phyloP scores from a whole-genome alignment of 2,797 vertebrate species.

The Pseudochaenichthys georgianus region DNA sequence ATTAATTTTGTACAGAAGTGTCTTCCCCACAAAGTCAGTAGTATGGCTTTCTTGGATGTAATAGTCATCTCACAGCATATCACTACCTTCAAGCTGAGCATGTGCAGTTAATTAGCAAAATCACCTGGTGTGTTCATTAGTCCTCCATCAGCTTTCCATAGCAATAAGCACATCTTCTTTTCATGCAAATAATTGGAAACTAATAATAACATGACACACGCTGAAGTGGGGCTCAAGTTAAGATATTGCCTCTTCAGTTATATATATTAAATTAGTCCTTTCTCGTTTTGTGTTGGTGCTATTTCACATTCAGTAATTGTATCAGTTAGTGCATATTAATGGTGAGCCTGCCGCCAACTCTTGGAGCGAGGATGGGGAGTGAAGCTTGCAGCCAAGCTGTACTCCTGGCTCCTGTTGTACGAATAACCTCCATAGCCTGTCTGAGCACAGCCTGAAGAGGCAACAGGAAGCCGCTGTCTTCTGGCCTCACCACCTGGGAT shows the following conservation, averaged over 20 bases:
- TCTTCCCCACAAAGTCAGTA: slow-evolving; percentile 18
- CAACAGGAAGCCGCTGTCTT: slow-evolving; percentile 31
- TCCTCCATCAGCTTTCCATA: neutral
- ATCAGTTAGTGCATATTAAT: slow-evolving; percentile 23
- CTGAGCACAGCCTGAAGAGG: slow-evolving; percentile 31
- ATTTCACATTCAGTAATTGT: slow-evolving; percentile 25
- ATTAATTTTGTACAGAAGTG: neutral
- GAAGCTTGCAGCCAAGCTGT: slow-evolving; percentile 26
- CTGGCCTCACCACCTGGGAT: slow-evolving; percentile 39
- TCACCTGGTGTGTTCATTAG: slow-evolving; percentile 44
- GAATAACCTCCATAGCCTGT: neutral
- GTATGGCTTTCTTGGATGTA: slow-evolving; percentile 31
- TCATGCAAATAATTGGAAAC: slow-evolving; percentile 49
- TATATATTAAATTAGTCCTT: slow-evolving; percentile 22
- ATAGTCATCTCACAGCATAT: slow-evolving; percentile 11
- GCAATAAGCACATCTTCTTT: slow-evolving; percentile 27
- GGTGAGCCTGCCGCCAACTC: slow-evolving; percentile 19
- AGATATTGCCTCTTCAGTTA: slow-evolving; percentile 23
- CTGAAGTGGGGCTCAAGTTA: slow-evolving; percentile 11
- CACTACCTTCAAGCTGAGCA: slow-evolving; percentile 28
- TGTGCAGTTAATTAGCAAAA: slow-evolving; percentile 41
- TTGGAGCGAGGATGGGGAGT: slow-evolving; percentile 18
- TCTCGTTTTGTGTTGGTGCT: slow-evolving; percentile 23
- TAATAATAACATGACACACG: slow-evolving; percentile 26
- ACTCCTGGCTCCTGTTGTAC: slow-evolving; percentile 16